Evolutionary conservation across 2,797 vertebrate species (phyloP), one percentile per base, ranked within the genome.

Genomic region (Cynodonichthys magdalenae): DNA sequence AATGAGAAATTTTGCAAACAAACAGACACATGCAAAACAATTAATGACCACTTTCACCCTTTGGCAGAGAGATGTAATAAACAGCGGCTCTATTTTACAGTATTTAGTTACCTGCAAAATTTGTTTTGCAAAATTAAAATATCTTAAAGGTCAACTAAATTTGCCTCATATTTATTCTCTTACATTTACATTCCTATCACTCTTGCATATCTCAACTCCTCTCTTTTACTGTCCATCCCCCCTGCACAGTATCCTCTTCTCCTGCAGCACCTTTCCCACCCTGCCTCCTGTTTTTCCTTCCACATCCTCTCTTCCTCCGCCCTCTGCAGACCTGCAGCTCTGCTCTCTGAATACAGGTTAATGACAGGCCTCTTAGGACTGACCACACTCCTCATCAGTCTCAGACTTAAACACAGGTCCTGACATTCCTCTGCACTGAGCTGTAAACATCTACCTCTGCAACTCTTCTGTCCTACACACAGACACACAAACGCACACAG

Each of bases 351-450:
- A 39, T 18, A 34, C 77, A 90, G 83, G 77, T 87, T 92, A 93
- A 94, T 92, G 89, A 93, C 90, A 91, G 89, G 71, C 81, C 86
- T 82, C 69, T 10, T 80, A 71, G 82, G 79, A 89, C 85, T 88
- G 85, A 89, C 87, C 92, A 84, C 84, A 77, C 79, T 92, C 84
- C 91, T 91, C 89, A 92, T 90, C 89, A 91, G 86, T 68, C 71
- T 72, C 64, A 59, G 82, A 71, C 66, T 81, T 91, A 91, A 92
- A 88, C 71, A 91, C 88, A 91, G 87, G 58, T 74, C 75, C 82
- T 80, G 82, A 85, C 90, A 92, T 92, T 91, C 90, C 86, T 87
- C 75, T 47, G 61, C 63, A 29, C 77, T 80, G 86, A 92, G 89
- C 89, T 90, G 89, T 88, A 90, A 90, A 92, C 86, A 88, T 81